These are phyloP conservation scores for Sceliomorpha sp. DNA, from an alignment of 2,888 invertebrate genomes.

Conservation along the genomic window DNA sequence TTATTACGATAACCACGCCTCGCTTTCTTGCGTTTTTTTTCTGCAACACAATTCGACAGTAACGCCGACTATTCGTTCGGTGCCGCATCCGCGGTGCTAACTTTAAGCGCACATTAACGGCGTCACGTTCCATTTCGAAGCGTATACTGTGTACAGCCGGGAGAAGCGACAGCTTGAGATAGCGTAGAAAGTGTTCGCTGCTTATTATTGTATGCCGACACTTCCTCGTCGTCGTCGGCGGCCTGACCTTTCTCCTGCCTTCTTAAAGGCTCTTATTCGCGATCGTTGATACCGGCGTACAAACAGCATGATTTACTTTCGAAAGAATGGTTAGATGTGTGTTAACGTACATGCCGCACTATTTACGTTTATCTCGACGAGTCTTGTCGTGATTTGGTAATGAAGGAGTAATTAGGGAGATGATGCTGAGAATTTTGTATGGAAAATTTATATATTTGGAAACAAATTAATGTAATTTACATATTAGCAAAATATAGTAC, in stretches of 20 bases:
- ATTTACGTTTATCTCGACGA: slow-evolving; percentile 18
- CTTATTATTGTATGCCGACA: slow-evolving; percentile 67
- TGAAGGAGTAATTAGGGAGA: too few species aligned
- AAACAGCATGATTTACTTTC: slow-evolving; percentile 52
- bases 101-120: slow-evolving; percentile 14
- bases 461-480: too few species aligned
- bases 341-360: slow-evolving; percentile 12
- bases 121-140: slow-evolving; percentile 48
- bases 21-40: too few species aligned
- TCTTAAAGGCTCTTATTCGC: slow-evolving; percentile 51
- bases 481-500: too few species aligned
- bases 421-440: too few species aligned
- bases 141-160: slow-evolving; percentile 11
- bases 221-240: slow-evolving; percentile 72
- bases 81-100: neutral
- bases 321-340: slow-evolving; percentile 18
- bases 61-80: too few species aligned
- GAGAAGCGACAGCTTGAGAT: slow-evolving; percentile 32
- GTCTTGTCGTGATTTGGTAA: slow-evolving; percentile 31
- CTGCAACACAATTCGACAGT: too few species aligned
- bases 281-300: slow-evolving; percentile 43
- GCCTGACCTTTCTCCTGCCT: slow-evolving; percentile 73
- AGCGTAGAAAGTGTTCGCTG: slow-evolving; percentile 66
- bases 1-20: too few species aligned
- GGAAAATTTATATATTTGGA: too few species aligned